Percentiles rank a stretch among this genome's conserved stretches.
phyloP scores from a whole-genome alignment of 2,113 vertebrate genomes.

The Corythaixoides concolor region DNA sequence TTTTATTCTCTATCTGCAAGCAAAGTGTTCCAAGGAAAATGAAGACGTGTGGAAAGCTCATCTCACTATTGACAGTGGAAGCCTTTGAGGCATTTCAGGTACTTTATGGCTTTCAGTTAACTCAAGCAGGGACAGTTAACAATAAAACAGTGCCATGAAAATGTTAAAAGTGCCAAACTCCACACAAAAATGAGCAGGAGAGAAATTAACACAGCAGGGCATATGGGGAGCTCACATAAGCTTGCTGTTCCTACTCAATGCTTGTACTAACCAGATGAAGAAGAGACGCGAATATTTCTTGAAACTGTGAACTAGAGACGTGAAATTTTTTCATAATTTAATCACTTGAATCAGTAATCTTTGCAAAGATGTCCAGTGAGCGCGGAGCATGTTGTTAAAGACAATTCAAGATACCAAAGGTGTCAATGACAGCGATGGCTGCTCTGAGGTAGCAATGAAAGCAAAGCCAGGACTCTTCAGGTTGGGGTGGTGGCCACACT shows the following conservation, averaged over 20 bases:
- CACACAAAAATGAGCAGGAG: not conserved
- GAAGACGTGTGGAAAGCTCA: not conserved
- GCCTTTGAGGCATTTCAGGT: constrained; percentile 31
- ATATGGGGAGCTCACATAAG: not conserved
- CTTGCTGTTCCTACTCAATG: not conserved
- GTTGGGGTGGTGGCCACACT: not conserved
- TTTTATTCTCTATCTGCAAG: constrained; percentile 3
- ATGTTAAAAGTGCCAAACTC: constrained; percentile 1
- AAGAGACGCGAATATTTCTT: not conserved
- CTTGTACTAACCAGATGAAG: not conserved
- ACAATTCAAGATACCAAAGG: not conserved
- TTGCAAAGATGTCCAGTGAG: not conserved
- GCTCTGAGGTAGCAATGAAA: not conserved
- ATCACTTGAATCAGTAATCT: not conserved
- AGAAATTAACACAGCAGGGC: not conserved
- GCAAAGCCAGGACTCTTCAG: not conserved
- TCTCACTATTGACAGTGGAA: not conserved
- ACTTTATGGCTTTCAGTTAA: constrained; percentile 39
- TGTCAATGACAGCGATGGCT: not conserved
- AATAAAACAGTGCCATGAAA: not conserved
- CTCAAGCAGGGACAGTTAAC: constrained; percentile 14
- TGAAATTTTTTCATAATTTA: not conserved
- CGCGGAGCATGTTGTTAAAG: not conserved
- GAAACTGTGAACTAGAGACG: not conserved
- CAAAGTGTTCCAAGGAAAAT: not conserved